Evolutionary conservation across 2,888 invertebrate species (phyloP), one percentile per base, ranked within the genome.

Genomic region (Kryphioiulus occultus): DNA sequence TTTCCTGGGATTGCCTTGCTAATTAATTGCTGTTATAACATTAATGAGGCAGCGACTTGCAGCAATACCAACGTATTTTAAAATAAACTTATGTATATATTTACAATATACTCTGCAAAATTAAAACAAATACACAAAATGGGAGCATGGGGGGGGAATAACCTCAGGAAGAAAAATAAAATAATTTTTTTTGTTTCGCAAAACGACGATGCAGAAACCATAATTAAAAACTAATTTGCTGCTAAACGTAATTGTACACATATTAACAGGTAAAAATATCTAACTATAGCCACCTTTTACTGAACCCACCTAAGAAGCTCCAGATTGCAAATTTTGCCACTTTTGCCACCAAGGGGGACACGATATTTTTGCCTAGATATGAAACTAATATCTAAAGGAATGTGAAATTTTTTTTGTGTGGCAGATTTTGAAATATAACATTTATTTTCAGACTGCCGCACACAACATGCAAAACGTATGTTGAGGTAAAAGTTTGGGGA

Each of bases 161-260:
- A n/a, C 53, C 59, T n/a, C 22, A 22, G 7, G 26, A 68, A 68
- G 26, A 68, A 68, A 68, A 68, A 68, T 68, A 68, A 22, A 68
- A 68, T 59, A n/a, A 59, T 68, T 68, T 68, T 68, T 68, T 68
- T 68, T 68, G 68, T 22, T 68, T 68, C 68, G 26, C 68, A 68
- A 68, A 5, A 26, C 12, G 0, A 68, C 26, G 10, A 26, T 68
- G 68, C 68, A 22, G 22, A 68, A 68, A 68, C 22, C 68, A 26
- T 68, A 68, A 22, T 22, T 22, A 68, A 68, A 68, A 68, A 47
- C 26, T 68, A 68, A 68, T 26, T 68, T 26, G 22, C 68, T 68
- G 22, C 68, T 68, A 68, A 68, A 26, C 35, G n/a, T n/a, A n/a
- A 5, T 68, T 68, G 26, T 26, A 68, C 10, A 68, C 68, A 68